Percentiles rank a stretch among this genome's conserved stretches.
These are phyloP conservation scores for Pachyrhynchus sulphureomaculatus DNA, from an alignment of 1,140 invertebrate species.

Conservation along the genomic window DNA sequence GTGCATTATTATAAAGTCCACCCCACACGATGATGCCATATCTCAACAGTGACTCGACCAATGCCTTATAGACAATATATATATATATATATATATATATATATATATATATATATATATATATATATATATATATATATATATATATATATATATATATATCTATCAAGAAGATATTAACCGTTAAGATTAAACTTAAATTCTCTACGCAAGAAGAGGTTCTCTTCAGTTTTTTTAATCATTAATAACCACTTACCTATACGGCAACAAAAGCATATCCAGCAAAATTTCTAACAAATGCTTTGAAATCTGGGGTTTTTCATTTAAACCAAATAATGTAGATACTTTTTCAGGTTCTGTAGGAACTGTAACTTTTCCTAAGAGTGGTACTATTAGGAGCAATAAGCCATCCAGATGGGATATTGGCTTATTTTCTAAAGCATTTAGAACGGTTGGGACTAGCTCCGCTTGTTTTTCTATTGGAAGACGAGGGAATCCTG, in stretches of 20 bases:
- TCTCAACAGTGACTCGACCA: too few relatives aligned
- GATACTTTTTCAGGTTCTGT: conserved; percentile 63
- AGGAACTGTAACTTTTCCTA: conserved; percentile 71
- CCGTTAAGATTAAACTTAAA: too few relatives aligned
- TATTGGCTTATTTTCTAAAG: conserved; percentile 77
- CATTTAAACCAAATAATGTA: conserved; percentile 62
- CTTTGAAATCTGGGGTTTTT: conserved; percentile 65
- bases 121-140: too few relatives aligned
- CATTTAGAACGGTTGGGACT: conserved; percentile 73
- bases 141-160: too few relatives aligned
- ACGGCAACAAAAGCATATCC: conserved; percentile 82
- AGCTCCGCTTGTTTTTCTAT: conserved; percentile 74
- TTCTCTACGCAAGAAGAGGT: too few relatives aligned
- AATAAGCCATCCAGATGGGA: conserved; percentile 86
- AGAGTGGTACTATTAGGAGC: conserved; percentile 75
- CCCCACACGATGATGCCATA: too few relatives aligned
- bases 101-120: too few relatives aligned
- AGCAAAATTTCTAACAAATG: conserved; percentile 76
- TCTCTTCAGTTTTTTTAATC: too few relatives aligned
- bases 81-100: too few relatives aligned
- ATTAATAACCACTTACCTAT: conserved; percentile 78
- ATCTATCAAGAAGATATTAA: too few relatives aligned
- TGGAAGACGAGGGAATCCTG: conserved; percentile 83
- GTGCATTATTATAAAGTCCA: too few relatives aligned
- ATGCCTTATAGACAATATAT: too few relatives aligned